Evolutionary conservation across 1,140 invertebrate genomes (phyloP).

Genomic region (Drosophila lini): DNA sequence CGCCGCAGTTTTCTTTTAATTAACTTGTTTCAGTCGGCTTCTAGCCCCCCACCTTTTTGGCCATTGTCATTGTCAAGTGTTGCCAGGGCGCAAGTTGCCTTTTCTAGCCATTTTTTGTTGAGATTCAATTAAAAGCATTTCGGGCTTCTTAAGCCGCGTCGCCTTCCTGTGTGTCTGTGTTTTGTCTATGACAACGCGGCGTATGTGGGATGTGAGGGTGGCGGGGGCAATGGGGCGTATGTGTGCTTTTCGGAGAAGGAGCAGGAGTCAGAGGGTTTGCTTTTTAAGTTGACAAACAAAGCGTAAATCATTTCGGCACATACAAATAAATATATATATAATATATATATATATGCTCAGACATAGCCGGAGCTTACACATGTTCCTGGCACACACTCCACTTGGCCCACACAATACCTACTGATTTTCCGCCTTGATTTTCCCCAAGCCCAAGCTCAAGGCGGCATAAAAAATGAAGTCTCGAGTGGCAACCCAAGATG

Average conservation of each 20-base stretch:
- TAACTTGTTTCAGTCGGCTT: constrained; percentile 64
- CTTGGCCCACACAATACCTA: constrained; percentile 34
- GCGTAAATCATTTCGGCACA: constrained; percentile 82
- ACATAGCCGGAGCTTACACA: constrained; percentile 57
- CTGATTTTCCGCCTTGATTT: constrained; percentile 14
- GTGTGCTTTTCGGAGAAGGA: constrained; percentile 3
- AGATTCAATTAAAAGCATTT: constrained; percentile 80
- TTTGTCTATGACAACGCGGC: constrained; percentile 72
- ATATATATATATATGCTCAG: constrained; percentile 1
- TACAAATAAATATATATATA: constrained; percentile 41
- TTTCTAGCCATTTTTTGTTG: constrained; percentile 33
- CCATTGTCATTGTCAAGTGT: constrained; percentile 78
- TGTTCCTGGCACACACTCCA: constrained; percentile 69
- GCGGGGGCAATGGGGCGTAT: constrained; percentile 55
- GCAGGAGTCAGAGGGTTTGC: constrained; percentile 44
- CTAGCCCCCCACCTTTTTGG: background rate
- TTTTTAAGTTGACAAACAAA: constrained; percentile 83
- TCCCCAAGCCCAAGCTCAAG: background rate
- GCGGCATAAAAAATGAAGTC: constrained; percentile 65
- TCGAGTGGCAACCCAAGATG: constrained; percentile 18
- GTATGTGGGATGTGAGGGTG: constrained; percentile 57
- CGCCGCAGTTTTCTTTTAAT: constrained; percentile 80
- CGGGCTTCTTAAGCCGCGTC: constrained; percentile 35
- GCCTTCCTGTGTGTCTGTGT: constrained; percentile 18
- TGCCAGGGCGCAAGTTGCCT: constrained; percentile 56